These are phyloP conservation scores for Chrysochloris asiatica DNA, from an alignment of 2,113 vertebrate species.

Conservation along the genomic window DNA sequence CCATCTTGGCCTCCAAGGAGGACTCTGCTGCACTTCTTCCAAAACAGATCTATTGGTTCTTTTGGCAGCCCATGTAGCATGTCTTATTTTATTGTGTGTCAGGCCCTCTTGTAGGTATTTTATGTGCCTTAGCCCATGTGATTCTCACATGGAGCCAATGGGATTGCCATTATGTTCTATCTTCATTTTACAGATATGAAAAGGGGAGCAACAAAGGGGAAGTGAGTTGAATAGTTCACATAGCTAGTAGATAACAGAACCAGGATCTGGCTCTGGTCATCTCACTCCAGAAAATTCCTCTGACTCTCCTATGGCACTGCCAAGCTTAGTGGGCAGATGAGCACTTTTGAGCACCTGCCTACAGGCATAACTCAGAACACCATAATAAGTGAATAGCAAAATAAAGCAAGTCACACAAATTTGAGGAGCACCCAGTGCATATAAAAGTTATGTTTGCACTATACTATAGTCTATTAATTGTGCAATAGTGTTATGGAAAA, in stretches of 20 bases:
- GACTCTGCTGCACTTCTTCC: too few relatives aligned
- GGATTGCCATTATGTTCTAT: background rate
- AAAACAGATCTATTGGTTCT: too few relatives aligned
- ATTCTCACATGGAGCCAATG: background rate
- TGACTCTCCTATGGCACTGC: background rate
- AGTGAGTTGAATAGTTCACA: background rate
- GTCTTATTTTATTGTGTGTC: fast-evolving
- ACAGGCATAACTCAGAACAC: too few relatives aligned
- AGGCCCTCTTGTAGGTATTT: background rate
- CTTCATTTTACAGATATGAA: background rate
- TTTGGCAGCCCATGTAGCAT: too few relatives aligned
- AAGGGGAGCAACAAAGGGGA: background rate
- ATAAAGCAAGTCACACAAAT: too few relatives aligned
- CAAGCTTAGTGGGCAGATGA: background rate
- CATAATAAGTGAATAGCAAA: too few relatives aligned
- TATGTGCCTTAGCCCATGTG: background rate
- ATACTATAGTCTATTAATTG: too few relatives aligned
- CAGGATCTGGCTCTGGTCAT: background rate
- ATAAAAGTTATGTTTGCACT: too few relatives aligned
- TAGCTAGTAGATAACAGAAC: too few relatives aligned
- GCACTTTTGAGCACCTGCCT: background rate
- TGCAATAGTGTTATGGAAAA: too few relatives aligned
- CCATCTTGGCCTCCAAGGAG: too few relatives aligned
- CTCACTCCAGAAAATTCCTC: background rate
- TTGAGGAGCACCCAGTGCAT: too few relatives aligned